Percentiles rank a stretch among this genome's conserved stretches.
Conservation (phyloP, 1,140 invertebrate species). For the Dufourea novaeangliae region DNA sequence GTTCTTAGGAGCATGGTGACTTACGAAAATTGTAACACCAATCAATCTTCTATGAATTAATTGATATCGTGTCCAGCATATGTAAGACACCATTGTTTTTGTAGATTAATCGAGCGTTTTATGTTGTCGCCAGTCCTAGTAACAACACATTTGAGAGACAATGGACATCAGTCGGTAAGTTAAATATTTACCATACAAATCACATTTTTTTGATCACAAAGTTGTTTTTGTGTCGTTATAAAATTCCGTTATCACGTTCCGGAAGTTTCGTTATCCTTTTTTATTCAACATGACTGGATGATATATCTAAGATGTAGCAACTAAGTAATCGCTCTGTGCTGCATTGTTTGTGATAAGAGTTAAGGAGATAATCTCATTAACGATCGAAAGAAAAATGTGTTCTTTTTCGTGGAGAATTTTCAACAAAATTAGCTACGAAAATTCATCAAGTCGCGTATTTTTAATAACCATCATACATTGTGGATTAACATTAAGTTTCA, state of each 20-base stretch:
- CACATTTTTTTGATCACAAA: neutral
- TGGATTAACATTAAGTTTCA: too few relatives aligned
- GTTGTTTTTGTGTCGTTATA: neutral
- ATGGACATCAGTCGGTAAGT: too few relatives aligned
- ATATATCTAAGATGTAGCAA: neutral
- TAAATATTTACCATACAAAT: too few relatives aligned
- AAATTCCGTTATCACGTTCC: neutral
- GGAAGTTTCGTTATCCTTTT: neutral
- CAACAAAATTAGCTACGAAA: too few relatives aligned
- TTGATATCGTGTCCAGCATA: neutral
- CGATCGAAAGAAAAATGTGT: neutral
- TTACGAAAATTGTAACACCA: neutral
- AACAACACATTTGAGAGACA: too few relatives aligned
- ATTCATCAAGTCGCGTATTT: too few relatives aligned
- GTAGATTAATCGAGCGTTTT: too few relatives aligned
- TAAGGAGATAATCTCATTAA: neutral
- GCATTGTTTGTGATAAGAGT: neutral
- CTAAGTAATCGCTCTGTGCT: neutral
- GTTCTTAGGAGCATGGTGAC: neutral
- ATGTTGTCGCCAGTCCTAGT: too few relatives aligned
- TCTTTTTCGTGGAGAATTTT: neutral
- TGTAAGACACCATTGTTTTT: too few relatives aligned
- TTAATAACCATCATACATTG: too few relatives aligned
- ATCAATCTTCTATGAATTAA: neutral
- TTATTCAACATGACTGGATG: conserved; percentile 3